Conservation (phyloP, 1,140 invertebrate genomes). For the Rhopalosiphum maidis region DNA sequence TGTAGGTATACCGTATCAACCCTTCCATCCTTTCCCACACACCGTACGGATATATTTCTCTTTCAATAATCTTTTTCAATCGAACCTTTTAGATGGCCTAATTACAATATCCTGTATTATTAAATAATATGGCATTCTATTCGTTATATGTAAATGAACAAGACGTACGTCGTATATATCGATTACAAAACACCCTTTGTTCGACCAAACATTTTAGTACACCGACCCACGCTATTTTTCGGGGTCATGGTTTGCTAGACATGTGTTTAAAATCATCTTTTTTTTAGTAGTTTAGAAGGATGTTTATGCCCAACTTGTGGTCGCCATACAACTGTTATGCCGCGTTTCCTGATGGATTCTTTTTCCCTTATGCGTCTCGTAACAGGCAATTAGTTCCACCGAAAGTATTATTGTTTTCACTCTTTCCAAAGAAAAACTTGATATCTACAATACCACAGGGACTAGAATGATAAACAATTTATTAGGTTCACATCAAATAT, state of each 20-base stretch:
- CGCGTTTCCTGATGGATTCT: constrained; percentile 44
- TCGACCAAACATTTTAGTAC: constrained; percentile 9
- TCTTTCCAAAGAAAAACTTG: constrained; percentile 24
- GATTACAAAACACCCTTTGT: constrained; percentile 49
- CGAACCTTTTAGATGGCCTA: constrained; percentile 41
- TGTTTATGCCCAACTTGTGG: constrained; percentile 46
- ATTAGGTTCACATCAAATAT: background rate
- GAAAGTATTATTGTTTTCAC: constrained; percentile 56
- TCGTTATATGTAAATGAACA: constrained; percentile 31
- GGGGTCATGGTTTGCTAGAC: constrained; percentile 56
- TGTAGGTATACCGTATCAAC: background rate
- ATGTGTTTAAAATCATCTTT: constrained; percentile 55
- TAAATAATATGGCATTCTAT: background rate
- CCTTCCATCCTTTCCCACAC: constrained; percentile 42
- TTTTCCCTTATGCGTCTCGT: constrained; percentile 36
- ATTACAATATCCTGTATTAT: constrained; percentile 53
- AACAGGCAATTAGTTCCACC: constrained; percentile 56
- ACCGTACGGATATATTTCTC: background rate
- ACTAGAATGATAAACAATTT: constrained; percentile 53
- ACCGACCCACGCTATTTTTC: constrained; percentile 10
- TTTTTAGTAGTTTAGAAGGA: constrained; percentile 22
- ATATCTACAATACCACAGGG: constrained; percentile 18
- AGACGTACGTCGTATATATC: constrained; percentile 20
- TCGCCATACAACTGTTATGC: constrained; percentile 50
- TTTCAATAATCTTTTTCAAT: constrained; percentile 53